Base-by-base conservation (phyloP, 2,797 vertebrate genomes). In the Caiman crocodilus region DNA sequence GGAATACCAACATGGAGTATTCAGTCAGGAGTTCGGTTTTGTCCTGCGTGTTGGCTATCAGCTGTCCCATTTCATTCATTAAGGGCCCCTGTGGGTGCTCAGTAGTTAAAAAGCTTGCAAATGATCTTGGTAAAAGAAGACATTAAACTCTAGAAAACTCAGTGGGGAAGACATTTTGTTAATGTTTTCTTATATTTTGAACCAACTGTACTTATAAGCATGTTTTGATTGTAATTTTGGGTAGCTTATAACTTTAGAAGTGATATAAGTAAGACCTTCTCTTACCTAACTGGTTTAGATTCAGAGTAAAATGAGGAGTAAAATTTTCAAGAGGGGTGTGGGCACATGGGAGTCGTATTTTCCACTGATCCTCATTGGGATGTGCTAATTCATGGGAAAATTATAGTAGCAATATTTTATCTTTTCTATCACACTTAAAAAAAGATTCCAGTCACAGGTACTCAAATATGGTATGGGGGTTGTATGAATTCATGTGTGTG, bases 391-490 rank as follows among this genome's bases (percentile, higher is more conserved):
- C 10, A 50, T 28, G 11, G 73, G 80, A 17, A 76, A 84, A 71
- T 23, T 11, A 56, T 85, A 42, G 71, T 60, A 60, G 55, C n/a
- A 64, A 5, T 63, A 56, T 18, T 7, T 25, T 73, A 10, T 6
- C 26, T 76, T 2, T 65, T 50, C 42, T 73, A 30, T 4, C 17
- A 35, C 20, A 74, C 69, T 3, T 79, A 26, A 42, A 7, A 3
- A 28, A 59, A 67, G 15, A 42, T 82, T 87, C 79, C 50, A 86
- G 28, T 64, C 25, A 2, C 63, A 23, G 35, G 82, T 55, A 30
- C 11, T 42, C 21, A 25, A 85, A 9, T 0, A 0, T 28, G 14
- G 30, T 25, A 0, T 67, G 59, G 42, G 26, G 15, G 17, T 65
- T 61, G 25, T 4, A 6, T 17, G 15, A 64, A 7, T 2, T 1